Base-by-base conservation (phyloP, 2,113 vertebrate genomes). In the Limanda limanda region DNA sequence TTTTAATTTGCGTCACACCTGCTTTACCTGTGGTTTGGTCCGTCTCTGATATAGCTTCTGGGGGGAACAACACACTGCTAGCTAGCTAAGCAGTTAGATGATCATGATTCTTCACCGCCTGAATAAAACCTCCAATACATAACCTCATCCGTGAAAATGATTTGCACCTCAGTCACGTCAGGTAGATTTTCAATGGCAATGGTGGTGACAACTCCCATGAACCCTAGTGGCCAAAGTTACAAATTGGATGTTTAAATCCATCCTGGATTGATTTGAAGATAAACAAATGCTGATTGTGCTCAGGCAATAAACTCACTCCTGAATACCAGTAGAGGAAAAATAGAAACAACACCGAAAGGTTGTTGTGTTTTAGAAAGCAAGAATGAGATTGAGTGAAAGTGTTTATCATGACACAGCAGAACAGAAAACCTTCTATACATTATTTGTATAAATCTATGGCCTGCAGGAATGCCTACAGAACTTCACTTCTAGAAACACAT, bases 241-340 rank as follows among this genome's bases (percentile, higher is more conserved):
- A 35, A 7, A 8, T 35, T 35, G 31, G 5, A 35, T 35, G 13
- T 48, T 5, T 14, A 52, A 20, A 27, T 27, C 27, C 27, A 27
- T 27, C 27, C 27, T 27, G 27, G 4, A 4, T 27, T 5, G 27
- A 27, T 27, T 27, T 3, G 27, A 27, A 42, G 65, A 57, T 27
- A 69, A 81, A 56, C 65, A 69, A 24, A 68, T 69, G 59, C 25
- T 60, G 8, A 45, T 80, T 24, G 51, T 3, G 5, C 18, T 52
- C 31, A 35, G 6, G 6, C 31, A 35, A 35, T 35, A 35, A 79
- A 67, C 8, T 2, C 1, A 20, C 35, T 7, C 24, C 25, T 40
- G 35, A 63, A 24, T 21, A 0, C 5, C 15, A 24, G 45, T 47
- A 31, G 17, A 15, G 17, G 12, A 37, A 21, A 37, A 59, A 12